Evolutionary conservation across 30 jellyfish, hydroid and myxozoan species (phyloP), one percentile per base, ranked within the genome.

Genomic region (Kudoa iwatai): DNA sequence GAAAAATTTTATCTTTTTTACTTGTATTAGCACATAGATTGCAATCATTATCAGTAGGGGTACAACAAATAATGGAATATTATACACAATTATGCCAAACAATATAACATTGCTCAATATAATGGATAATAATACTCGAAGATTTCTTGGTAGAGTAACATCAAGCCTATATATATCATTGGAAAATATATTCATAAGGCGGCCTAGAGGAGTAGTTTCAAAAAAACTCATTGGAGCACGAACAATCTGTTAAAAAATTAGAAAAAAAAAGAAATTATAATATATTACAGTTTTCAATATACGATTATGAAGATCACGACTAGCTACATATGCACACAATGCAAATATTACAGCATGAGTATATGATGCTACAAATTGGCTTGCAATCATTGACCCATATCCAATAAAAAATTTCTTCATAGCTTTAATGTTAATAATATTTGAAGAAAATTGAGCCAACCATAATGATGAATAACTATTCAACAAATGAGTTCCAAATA

Each of bases 151-250:
- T 13, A 81, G 39, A 19, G 39, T 54, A 12, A 52, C 83, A 42
- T 81, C 99, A 20, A 81, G 54, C 17, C 49, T 51, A 25, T 64
- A 48, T 26, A 81, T 59, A 34, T 81, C 99, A 38, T 58, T 62
- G 12, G 87, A 47, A 52, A 81, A 81, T 28, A 86, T 32, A 47
- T 81, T 81, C 18, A 67, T 41, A 6, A 81, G 43, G 30, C 99
- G 39, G 3, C 99, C 99, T 57, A 64, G 50, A 3, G 99, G 99
- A 12, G 99, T 81, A 12, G 87, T 42, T 34, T 81, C 99, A 52
- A 81, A 81, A 36, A 81, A 81, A 42, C 51, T 42, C 89, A 81
- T 81, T 3, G 85, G 83, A 39, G 36, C 36, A 6, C 36, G n/a
- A n/a, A n/a, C n/a, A n/a, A n/a, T n/a, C n/a, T n/a, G n/a, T n/a